Evolutionary conservation across 1,140 invertebrate species (phyloP).

Genomic region (Ceratina calcarata): DNA sequence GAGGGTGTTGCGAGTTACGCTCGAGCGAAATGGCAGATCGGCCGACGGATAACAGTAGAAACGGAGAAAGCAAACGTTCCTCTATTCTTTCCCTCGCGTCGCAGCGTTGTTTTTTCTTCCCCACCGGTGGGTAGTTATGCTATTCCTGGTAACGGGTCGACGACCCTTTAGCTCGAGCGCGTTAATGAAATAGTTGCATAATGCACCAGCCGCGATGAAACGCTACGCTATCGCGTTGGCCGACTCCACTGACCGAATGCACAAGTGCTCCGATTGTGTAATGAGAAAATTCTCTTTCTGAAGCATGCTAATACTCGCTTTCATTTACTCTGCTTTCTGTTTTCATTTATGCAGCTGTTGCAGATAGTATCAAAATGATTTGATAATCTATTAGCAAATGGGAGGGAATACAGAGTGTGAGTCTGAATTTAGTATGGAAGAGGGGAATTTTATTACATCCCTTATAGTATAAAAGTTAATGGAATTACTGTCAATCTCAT

Average conservation of each 20-base stretch:
- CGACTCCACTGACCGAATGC: slow-evolving; percentile 33
- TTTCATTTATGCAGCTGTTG: no score
- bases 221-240: slow-evolving; percentile 1
- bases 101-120: background rate
- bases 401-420: no score
- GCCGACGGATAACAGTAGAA: slow-evolving; percentile 35
- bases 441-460: background rate
- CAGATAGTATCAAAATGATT: no score
- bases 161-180: background rate
- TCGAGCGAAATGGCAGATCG: slow-evolving; percentile 53
- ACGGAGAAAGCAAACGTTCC: slow-evolving; percentile 26
- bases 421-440: background rate
- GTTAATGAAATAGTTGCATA: slow-evolving; percentile 51
- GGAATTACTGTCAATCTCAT: background rate
- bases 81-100: background rate
- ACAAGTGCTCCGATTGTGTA: slow-evolving; percentile 29
- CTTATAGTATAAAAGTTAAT: background rate
- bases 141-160: slow-evolving; percentile 23
- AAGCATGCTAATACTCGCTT: background rate
- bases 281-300: slow-evolving; percentile 21
- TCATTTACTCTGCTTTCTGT: no score
- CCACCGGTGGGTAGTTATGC: background rate
- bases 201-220: slow-evolving; percentile 20
- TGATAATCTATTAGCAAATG: no score
- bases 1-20: slow-evolving; percentile 45